phyloP scores from a whole-genome alignment of 2,888 invertebrate genomes.

The Antheraea yamamai region DNA sequence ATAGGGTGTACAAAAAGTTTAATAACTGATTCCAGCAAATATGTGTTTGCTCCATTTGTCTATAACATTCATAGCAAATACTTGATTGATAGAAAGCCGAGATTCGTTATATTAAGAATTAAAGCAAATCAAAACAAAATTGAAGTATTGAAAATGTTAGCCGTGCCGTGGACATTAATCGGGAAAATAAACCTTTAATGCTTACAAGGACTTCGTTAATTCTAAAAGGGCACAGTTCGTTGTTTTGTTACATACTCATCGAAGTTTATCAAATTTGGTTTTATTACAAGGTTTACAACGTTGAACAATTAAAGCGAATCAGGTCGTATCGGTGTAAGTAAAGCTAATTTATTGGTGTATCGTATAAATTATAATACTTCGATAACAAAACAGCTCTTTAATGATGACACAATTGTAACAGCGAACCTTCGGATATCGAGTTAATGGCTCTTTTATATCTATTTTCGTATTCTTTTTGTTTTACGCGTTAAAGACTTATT shows the following conservation, averaged over 20 bases:
- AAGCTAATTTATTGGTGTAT: constrained; percentile 39
- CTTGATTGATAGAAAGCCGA: no score
- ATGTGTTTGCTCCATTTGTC: no score
- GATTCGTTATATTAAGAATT: no score
- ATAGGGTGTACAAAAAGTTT: no score
- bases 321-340: constrained; percentile 46
- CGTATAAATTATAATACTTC: constrained; percentile 28
- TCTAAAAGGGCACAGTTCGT: constrained; percentile 27
- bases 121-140: no score
- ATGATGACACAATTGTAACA: constrained; percentile 24
- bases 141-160: background rate
- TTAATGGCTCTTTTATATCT: constrained; percentile 20
- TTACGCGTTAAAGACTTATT: background rate
- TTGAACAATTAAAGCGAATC: constrained; percentile 58
- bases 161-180: background rate
- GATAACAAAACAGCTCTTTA: constrained; percentile 40
- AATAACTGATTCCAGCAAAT: no score
- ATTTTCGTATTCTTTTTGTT: background rate
- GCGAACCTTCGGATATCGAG: constrained; percentile 21
- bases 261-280: constrained; percentile 50
- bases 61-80: no score
- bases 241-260: constrained; percentile 32
- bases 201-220: constrained; percentile 14
- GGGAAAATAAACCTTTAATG: constrained; percentile 1
- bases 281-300: constrained; percentile 57